These are phyloP conservation scores for Exocentrus adspersus DNA, from an alignment of 2,888 invertebrate genomes.

Conservation along the genomic window DNA sequence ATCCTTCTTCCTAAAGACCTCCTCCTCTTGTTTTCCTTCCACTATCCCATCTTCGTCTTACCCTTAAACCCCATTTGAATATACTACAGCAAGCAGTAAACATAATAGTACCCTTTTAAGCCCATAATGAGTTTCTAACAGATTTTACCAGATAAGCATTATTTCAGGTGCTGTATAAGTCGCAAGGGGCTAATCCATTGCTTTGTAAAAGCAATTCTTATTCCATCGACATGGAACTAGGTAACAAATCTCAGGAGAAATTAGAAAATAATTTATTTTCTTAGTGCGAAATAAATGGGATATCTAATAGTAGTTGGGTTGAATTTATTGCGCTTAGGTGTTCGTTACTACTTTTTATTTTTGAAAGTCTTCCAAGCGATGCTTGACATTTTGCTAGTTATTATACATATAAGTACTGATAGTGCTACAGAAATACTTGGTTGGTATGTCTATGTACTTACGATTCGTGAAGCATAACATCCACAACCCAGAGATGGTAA, in stretches of 20 bases:
- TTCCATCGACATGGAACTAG: not conserved
- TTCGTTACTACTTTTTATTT: not conserved
- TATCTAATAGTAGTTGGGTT: not conserved
- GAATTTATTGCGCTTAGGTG: not conserved
- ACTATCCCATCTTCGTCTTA: not conserved
- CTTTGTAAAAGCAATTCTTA: not conserved
- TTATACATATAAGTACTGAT: too few species aligned
- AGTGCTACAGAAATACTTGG: too few species aligned
- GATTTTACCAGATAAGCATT: not conserved
- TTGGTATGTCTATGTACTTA: conserved; percentile 65
- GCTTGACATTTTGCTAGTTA: too few species aligned
- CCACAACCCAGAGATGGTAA: conserved; percentile 85
- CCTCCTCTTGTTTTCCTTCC: not conserved
- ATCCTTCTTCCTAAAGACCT: too few species aligned
- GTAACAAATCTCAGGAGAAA: conserved; percentile 4
- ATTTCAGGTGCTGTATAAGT: not conserved
- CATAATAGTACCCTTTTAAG: not conserved
- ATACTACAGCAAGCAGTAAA: not conserved
- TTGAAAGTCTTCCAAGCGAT: not conserved
- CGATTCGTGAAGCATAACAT: conserved; percentile 82
- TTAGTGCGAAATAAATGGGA: not conserved
- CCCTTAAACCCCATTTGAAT: not conserved
- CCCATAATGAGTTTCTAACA: not conserved
- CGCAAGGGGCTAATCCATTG: not conserved
- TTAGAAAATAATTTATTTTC: conserved; percentile 2